Percentiles rank a stretch among this genome's conserved stretches.
Conservation (phyloP, 2,113 vertebrate species). For the Gadus chalcogrammus region DNA sequence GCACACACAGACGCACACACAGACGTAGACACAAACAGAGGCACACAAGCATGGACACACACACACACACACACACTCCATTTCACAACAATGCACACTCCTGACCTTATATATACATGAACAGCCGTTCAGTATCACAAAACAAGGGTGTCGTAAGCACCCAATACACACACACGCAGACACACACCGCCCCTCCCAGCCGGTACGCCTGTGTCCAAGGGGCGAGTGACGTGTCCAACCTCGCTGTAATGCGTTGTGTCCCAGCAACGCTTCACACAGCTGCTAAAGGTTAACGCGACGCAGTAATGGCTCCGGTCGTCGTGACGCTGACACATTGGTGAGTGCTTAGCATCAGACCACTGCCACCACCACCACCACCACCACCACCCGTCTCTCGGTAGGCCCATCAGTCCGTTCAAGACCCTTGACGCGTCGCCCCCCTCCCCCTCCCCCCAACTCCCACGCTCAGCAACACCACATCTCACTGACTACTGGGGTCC, state of each 20-base stretch:
- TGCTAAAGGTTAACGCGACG: conserved; percentile 42
- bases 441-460: neutral
- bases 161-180: neutral
- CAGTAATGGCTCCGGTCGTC: conserved; percentile 25
- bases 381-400: conserved; percentile 35
- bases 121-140: neutral
- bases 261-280: conserved; percentile 22
- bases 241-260: neutral
- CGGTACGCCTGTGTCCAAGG: too few species aligned
- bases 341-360: conserved; percentile 37
- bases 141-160: neutral
- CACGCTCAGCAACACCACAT: neutral
- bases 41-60: too few species aligned
- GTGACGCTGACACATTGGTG: conserved; percentile 39
- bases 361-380: conserved; percentile 56
- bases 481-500: too few species aligned
- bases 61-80: too few species aligned
- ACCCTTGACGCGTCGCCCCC: conserved; percentile 9
- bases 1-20: too few species aligned
- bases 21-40: too few species aligned
- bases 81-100: neutral
- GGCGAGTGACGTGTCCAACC: too few species aligned
- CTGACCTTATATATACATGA: too few species aligned
- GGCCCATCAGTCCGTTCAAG: neutral
- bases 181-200: neutral